Conservation (phyloP, 2,113 vertebrate genomes). For the Corythornis vintsioides region DNA sequence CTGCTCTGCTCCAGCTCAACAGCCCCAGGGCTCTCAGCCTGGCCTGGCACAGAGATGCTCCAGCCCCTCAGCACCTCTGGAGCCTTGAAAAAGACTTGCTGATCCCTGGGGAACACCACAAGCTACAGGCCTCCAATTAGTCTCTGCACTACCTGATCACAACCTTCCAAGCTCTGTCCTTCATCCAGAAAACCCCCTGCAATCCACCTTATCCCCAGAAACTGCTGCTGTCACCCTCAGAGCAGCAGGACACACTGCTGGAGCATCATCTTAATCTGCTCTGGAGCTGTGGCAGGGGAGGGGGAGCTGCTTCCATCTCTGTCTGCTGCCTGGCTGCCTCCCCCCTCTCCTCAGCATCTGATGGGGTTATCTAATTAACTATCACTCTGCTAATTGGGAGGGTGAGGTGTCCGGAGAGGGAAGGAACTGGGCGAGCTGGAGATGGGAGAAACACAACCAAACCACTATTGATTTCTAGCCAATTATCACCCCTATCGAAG, state of each 20-base stretch:
- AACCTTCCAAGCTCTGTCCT: neutral
- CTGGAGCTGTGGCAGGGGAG: neutral
- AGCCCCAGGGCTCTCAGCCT: no score
- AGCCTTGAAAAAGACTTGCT: neutral
- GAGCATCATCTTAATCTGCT: neutral
- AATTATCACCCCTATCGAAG: slow-evolving; percentile 46
- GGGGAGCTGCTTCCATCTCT: neutral
- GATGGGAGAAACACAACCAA: slow-evolving; percentile 11
- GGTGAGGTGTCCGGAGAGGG: neutral
- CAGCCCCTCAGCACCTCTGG: no score
- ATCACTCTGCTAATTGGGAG: neutral
- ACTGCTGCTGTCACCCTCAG: rapidly evolving
- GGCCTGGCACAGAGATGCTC: no score
- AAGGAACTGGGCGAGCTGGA: neutral
- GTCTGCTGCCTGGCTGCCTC: neutral
- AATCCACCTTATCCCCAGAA: neutral
- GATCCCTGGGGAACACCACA: neutral
- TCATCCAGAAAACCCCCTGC: no score
- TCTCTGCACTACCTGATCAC: neutral
- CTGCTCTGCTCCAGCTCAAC: no score
- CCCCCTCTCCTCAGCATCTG: neutral
- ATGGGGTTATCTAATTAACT: slow-evolving; percentile 18
- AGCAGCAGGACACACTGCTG: neutral
- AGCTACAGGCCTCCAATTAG: neutral
- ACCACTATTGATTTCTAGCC: slow-evolving; percentile 39